Percentiles rank a stretch among this genome's conserved stretches.
Conservation (phyloP, 2,888 invertebrate species). For the Synanthedon andrenaeformis region DNA sequence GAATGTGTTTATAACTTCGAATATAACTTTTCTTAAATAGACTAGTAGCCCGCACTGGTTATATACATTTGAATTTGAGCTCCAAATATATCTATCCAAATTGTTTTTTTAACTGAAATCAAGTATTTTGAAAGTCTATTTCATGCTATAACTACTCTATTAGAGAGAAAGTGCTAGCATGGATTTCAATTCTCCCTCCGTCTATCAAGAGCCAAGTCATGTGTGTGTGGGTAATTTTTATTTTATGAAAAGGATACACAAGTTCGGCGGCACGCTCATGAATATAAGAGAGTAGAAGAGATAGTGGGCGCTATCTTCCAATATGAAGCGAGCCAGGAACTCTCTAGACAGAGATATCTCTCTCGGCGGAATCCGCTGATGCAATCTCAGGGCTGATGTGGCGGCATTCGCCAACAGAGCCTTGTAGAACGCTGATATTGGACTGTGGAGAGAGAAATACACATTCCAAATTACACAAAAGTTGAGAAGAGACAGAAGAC, state of each 20-base stretch:
- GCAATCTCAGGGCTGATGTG: constrained; percentile 92
- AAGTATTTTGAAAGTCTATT: too few species aligned
- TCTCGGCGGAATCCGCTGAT: constrained; percentile 86
- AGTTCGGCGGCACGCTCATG: constrained; percentile 88
- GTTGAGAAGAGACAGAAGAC: not conserved
- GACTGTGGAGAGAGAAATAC: constrained; percentile 21
- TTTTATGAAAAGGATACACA: constrained; percentile 82
- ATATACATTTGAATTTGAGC: too few species aligned
- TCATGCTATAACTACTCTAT: too few species aligned
- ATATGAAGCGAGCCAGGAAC: constrained; percentile 82
- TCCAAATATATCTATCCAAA: too few species aligned
- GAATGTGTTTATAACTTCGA: too few species aligned
- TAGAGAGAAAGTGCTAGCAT: too few species aligned
- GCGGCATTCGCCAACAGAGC: constrained; percentile 94
- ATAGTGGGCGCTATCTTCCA: constrained; percentile 97
- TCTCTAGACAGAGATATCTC: constrained; percentile 84
- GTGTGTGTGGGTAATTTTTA: not conserved
- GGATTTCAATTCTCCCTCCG: too few species aligned
- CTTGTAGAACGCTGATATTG: constrained; percentile 85
- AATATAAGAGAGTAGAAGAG: constrained; percentile 96
- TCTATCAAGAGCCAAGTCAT: not conserved
- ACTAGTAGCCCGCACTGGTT: too few species aligned
- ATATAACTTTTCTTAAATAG: too few species aligned
- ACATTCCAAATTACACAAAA: not conserved
- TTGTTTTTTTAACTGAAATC: too few species aligned